Conservation (phyloP, 37 sponge, comb jelly and placozoan genomes). For the Crambe crambe region DNA sequence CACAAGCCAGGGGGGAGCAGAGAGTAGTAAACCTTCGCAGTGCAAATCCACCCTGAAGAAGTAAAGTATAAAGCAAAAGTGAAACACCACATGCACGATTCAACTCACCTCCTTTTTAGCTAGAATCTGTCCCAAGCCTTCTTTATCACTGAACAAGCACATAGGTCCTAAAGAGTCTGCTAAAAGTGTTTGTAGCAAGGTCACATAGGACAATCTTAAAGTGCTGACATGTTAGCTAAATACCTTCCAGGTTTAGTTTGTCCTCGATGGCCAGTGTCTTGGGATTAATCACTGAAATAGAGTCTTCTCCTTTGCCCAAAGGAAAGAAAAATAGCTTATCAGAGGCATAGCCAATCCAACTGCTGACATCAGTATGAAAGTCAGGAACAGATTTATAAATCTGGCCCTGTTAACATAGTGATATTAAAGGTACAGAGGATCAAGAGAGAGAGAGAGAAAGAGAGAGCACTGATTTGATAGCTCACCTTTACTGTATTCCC, state of each 20-base stretch:
- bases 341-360: slow-evolving; percentile 23
- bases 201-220: too few species aligned
- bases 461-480: neutral
- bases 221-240: neutral
- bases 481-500: slow-evolving; percentile 69
- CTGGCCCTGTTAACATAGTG: neutral
- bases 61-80: neutral
- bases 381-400: neutral
- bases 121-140: slow-evolving; percentile 53
- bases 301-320: slow-evolving; percentile 42
- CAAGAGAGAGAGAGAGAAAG: neutral
- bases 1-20: slow-evolving; percentile 45
- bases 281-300: slow-evolving; percentile 50
- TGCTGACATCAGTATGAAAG: neutral
- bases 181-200: slow-evolving; percentile 10
- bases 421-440: neutral
- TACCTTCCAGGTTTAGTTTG: slow-evolving; percentile 52
- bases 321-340: slow-evolving; percentile 66
- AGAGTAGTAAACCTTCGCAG: slow-evolving; percentile 46
- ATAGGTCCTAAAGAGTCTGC: slow-evolving; percentile 68
- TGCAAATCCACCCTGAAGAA: slow-evolving; percentile 63
- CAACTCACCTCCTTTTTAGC: slow-evolving; percentile 69
- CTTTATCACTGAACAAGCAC: slow-evolving; percentile 58
- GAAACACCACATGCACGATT: neutral
- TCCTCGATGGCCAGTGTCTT: slow-evolving; percentile 48